Evolutionary conservation across 2,113 vertebrate genomes (phyloP).

Genomic region (Pagrus major): DNA sequence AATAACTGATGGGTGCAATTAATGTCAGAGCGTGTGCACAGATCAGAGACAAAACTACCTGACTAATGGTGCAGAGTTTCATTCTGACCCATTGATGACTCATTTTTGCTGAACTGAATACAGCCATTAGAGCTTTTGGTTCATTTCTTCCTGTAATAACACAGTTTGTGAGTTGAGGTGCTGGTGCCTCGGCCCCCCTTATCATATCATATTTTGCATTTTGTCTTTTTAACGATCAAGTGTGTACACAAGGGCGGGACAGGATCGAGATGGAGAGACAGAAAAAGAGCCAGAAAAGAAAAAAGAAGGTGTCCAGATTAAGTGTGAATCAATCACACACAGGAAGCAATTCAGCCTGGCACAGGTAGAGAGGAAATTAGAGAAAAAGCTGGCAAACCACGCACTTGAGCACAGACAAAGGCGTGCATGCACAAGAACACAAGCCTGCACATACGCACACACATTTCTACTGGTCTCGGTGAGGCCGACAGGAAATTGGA

Average conservation of each 20-base stretch:
- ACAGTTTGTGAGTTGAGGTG: slow-evolving; percentile 27
- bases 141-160: slow-evolving; percentile 57
- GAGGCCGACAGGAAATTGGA: slow-evolving; percentile 74
- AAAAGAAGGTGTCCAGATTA: slow-evolving; percentile 40
- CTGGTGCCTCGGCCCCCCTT: slow-evolving; percentile 19
- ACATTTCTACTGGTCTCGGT: slow-evolving; percentile 24
- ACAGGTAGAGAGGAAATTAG: slow-evolving; percentile 79
- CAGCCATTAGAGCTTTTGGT: slow-evolving; percentile 45
- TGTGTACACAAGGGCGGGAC: slow-evolving; percentile 10
- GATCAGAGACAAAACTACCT: slow-evolving; percentile 63
- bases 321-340: slow-evolving; percentile 74
- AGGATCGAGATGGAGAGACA: slow-evolving; percentile 24
- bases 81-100: slow-evolving; percentile 61
- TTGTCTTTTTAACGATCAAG: slow-evolving; percentile 25
- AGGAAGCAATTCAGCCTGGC: slow-evolving; percentile 70
- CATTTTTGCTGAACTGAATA: slow-evolving; percentile 44
- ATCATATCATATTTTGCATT: slow-evolving; percentile 49
- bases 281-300: not conserved
- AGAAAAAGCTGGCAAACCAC: slow-evolving; percentile 48
- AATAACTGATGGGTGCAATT: slow-evolving; percentile 59
- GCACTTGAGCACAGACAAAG: slow-evolving; percentile 2
- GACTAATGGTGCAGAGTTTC: slow-evolving; percentile 52
- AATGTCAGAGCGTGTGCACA: slow-evolving; percentile 41
- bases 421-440: not conserved
- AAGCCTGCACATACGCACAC: slow-evolving; percentile 18